These are phyloP conservation scores for Epizoanthus rinbou DNA, from an alignment of 92 coral and sea anemone species.

Conservation along the genomic window DNA sequence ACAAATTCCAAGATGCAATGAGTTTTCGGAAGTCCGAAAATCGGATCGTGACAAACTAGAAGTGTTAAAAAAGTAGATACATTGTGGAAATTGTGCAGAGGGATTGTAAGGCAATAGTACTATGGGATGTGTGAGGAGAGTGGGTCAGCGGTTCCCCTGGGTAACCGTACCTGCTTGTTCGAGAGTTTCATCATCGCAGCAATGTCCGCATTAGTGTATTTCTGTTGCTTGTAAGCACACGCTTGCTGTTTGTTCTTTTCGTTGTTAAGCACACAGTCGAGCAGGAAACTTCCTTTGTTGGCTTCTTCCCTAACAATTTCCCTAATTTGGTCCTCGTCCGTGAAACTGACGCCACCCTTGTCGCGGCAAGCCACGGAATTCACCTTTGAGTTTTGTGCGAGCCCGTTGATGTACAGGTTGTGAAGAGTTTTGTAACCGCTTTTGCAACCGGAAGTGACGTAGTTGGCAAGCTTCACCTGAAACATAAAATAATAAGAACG, in stretches of 20 bases:
- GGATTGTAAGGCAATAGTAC: too few species aligned
- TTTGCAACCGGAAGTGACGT: conserved; percentile 14
- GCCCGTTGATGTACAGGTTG: neutral
- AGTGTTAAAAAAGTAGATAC: too few species aligned
- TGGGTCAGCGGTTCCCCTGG: too few species aligned
- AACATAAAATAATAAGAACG: too few species aligned
- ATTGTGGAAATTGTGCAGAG: too few species aligned
- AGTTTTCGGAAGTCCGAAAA: too few species aligned
- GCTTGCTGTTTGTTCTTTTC: conserved; percentile 29
- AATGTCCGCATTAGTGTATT: conserved; percentile 35
- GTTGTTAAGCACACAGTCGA: conserved; percentile 55
- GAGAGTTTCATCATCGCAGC: conserved; percentile 28
- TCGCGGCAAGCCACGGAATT: conserved; percentile 38
- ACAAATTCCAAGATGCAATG: too few species aligned
- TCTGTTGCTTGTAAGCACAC: conserved; percentile 38
- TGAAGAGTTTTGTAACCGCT: neutral
- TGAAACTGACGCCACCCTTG: conserved; percentile 37
- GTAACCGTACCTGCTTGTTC: conserved; percentile 21
- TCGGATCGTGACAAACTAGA: too few species aligned
- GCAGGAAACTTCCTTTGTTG: conserved; percentile 1
- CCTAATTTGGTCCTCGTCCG: conserved; percentile 37
- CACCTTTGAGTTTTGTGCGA: neutral
- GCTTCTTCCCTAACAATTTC: conserved; percentile 20
- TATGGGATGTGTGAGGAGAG: too few species aligned
- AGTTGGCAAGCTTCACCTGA: conserved; percentile 8